Base-by-base conservation (phyloP, 2,888 invertebrate genomes). In the Euphydryas editha region DNA sequence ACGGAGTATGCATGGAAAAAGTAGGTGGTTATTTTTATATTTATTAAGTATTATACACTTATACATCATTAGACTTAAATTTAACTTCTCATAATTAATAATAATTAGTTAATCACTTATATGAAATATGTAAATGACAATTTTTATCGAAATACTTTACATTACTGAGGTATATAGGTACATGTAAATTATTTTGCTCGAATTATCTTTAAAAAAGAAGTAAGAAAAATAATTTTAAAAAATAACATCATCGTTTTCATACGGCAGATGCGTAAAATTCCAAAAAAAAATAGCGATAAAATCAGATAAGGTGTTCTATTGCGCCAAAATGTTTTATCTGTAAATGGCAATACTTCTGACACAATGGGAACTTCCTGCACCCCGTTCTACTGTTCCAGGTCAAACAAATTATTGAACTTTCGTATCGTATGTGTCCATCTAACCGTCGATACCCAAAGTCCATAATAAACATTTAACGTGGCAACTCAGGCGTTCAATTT, bases 341-440 rank as follows among this genome's bases (percentile, higher is more conserved):
- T 36, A 30, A 67, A 60, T 49, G 51, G 57, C 30, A n/a, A n/a
- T 68, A 57, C 61, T 60, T 66, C 37, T 63, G 37, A 60, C 60
- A 30, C 37, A 57, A 60, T 46, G 46, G 57, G 46, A 60, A 62
- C 55, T 69, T 56, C 59, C 56, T 66, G 49, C 63, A 62, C 20
- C 56, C 39, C 37, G 30, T 36, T 36, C 36, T 36, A 54, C 17
- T 15, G n/a, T 67, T 63, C 63, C 63, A 67, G 67, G 69, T 67
- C 69, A 69, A 69, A 69, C 63, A 63, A 69, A 63, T 69, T 69
- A 67, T 69, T 67, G 36, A 69, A 69, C 63, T 63, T 62, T 57
- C 21, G 39, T 57, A 62, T 59, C 42, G 54, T 49, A 42, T 58
- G 30, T 46, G 63, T 58, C 60, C 18, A 62, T 65, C 63, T 46